Evolutionary conservation across 1,140 invertebrate species (phyloP).

Genomic region (Trachelipus rathkii): DNA sequence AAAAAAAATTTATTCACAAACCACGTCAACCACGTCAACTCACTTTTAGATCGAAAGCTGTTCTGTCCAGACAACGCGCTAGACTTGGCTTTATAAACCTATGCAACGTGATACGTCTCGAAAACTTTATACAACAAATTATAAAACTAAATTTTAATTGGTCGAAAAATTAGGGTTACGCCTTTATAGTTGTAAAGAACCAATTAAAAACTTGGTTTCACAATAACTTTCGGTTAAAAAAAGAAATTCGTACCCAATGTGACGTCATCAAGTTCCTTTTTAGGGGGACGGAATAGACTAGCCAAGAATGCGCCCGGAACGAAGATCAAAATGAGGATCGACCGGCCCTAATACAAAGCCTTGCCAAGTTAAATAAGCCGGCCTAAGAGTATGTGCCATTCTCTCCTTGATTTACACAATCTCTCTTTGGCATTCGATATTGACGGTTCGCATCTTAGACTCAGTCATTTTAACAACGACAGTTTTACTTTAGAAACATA

Average conservation of each 20-base stretch:
- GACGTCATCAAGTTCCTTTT: background rate
- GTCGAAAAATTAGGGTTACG: constrained; percentile 1
- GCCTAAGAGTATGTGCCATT: background rate
- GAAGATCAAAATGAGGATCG: background rate
- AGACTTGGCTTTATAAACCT: background rate
- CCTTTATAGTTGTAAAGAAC: background rate
- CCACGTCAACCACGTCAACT: background rate
- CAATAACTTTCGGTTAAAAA: background rate
- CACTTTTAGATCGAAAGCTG: background rate
- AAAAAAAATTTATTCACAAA: background rate
- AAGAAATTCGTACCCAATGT: background rate
- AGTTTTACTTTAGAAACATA: no score
- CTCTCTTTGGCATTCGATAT: background rate
- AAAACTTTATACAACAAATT: background rate
- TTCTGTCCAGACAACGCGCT: background rate
- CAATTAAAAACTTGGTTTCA: background rate
- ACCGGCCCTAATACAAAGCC: background rate
- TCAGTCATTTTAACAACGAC: no score
- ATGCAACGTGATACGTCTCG: background rate
- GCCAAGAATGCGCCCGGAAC: constrained; percentile 5
- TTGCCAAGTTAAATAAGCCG: background rate
- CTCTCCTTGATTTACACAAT: background rate
- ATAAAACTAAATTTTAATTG: background rate
- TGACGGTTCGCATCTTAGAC: no score
- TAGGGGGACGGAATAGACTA: background rate